Percentiles rank a stretch among this genome's conserved stretches.
Conservation (phyloP, 2,888 invertebrate species). For the Apamea epomidion region DNA sequence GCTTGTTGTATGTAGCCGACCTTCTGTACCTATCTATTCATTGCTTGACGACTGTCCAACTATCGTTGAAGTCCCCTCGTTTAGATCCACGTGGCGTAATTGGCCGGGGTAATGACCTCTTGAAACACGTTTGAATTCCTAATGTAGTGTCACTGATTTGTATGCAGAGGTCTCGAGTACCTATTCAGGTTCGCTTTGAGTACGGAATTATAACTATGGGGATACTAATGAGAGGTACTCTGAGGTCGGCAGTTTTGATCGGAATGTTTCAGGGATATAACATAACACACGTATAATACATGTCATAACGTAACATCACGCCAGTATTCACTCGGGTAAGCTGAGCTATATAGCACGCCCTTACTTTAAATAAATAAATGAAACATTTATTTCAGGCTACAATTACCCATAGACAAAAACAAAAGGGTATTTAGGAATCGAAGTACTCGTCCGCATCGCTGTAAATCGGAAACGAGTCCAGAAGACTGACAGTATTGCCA, state of each 20-base stretch:
- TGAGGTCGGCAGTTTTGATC: not conserved
- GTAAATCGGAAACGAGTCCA: too few relatives aligned
- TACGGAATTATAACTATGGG: not conserved
- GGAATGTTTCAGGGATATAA: not conserved
- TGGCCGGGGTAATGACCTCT: conserved; percentile 64
- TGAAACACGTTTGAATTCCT: conserved; percentile 60
- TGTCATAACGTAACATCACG: too few relatives aligned
- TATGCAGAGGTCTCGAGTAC: conserved; percentile 29
- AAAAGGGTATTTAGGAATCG: too few relatives aligned
- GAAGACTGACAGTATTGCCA: too few relatives aligned
- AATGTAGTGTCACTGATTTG: conserved; percentile 55
- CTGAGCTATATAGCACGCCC: too few relatives aligned
- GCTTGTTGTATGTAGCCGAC: not conserved
- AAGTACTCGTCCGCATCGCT: too few relatives aligned
- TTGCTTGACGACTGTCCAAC: conserved; percentile 62
- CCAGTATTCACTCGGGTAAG: too few relatives aligned
- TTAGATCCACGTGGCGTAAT: conserved; percentile 63
- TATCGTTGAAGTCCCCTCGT: conserved; percentile 58
- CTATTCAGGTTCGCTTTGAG: conserved; percentile 14
- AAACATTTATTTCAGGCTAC: too few relatives aligned
- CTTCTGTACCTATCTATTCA: conserved; percentile 15
- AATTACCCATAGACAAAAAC: too few relatives aligned
- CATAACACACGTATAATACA: not conserved
- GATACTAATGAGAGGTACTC: not conserved
- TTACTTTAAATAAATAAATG: too few relatives aligned